A percentile compares a stretch with the other conserved stretches of the same genome.
These are phyloP conservation scores for Stratiomys singularior DNA, from an alignment of 2,888 invertebrate genomes.

Conservation along the genomic window DNA sequence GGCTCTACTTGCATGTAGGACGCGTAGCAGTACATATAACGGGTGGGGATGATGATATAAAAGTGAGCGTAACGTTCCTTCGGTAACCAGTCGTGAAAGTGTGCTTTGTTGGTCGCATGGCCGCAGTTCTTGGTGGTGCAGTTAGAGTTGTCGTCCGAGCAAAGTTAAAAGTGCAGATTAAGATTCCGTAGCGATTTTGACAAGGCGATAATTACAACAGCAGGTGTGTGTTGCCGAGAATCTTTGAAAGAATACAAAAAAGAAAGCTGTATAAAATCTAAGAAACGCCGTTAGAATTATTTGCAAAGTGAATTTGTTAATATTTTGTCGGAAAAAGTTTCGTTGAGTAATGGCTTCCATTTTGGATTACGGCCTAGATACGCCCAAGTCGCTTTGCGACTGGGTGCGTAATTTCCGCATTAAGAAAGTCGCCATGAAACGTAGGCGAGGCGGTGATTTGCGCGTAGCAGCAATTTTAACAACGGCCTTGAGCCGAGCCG, in stretches of 20 bases:
- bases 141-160: neutral
- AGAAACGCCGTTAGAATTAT: neutral
- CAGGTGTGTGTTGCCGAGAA: conserved; percentile 44
- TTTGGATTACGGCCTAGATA: conserved; percentile 32
- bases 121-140: conserved; percentile 27
- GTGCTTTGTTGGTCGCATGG: neutral
- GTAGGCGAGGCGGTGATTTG: conserved; percentile 67
- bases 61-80: conserved; percentile 1
- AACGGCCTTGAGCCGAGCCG: conserved; percentile 67
- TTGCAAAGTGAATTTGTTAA: neutral
- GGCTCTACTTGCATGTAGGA: conserved; percentile 25
- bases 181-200: too few relatives aligned
- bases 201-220: conserved; percentile 37
- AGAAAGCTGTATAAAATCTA: conserved; percentile 13
- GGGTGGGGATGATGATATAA: conserved; percentile 43
- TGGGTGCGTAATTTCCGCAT: conserved; percentile 70
- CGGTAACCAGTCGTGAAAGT: conserved; percentile 38
- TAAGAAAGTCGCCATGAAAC: conserved; percentile 67
- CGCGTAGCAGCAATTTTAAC: conserved; percentile 70
- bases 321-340: neutral
- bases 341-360: conserved; percentile 3
- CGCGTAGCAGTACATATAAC: conserved; percentile 31
- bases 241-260: conserved; percentile 7
- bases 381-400: conserved; percentile 55
- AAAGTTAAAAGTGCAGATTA: too few relatives aligned